Conservation (phyloP, 1,140 invertebrate genomes). For the Lycorma delicatula region DNA sequence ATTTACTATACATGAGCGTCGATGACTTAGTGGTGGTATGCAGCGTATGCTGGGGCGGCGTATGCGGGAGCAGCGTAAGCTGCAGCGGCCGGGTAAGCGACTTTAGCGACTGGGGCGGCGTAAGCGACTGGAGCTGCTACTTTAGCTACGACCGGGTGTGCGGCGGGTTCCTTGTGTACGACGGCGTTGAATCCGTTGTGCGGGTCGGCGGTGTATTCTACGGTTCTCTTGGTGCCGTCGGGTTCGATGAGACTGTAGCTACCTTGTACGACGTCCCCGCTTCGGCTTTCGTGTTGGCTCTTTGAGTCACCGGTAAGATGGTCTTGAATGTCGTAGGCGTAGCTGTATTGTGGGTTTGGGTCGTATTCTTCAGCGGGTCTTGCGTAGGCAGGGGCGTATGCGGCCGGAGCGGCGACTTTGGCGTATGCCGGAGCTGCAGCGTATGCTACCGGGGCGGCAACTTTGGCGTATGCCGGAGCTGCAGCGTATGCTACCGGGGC, state of each 20-base stretch:
- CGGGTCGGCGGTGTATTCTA: slow-evolving; percentile 30
- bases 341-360: slow-evolving; percentile 42
- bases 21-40: slow-evolving; percentile 15
- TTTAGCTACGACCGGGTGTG: slow-evolving; percentile 9
- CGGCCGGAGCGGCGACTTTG: slow-evolving; percentile 20
- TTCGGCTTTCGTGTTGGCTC: slow-evolving; percentile 54
- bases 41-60: slow-evolving; percentile 28
- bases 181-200: slow-evolving; percentile 25
- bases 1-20: background rate
- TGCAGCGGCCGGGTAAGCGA: slow-evolving; percentile 22
- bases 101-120: slow-evolving; percentile 26
- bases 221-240: slow-evolving; percentile 32
- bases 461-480: slow-evolving; percentile 15
- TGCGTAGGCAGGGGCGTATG: slow-evolving; percentile 26
- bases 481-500: slow-evolving; percentile 20
- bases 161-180: slow-evolving; percentile 19
- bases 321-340: slow-evolving; percentile 60
- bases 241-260: slow-evolving; percentile 48
- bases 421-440: slow-evolving; percentile 7
- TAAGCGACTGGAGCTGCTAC: slow-evolving; percentile 29
- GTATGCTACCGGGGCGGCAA: slow-evolving; percentile 13
- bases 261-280: slow-evolving; percentile 56
- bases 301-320: slow-evolving; percentile 57
- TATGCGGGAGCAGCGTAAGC: slow-evolving; percentile 16
- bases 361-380: slow-evolving; percentile 12